A percentile compares a stretch with the other conserved stretches of the same genome.
Conservation (phyloP, 1,140 invertebrate genomes). For the Drosophila kepulauana region DNA sequence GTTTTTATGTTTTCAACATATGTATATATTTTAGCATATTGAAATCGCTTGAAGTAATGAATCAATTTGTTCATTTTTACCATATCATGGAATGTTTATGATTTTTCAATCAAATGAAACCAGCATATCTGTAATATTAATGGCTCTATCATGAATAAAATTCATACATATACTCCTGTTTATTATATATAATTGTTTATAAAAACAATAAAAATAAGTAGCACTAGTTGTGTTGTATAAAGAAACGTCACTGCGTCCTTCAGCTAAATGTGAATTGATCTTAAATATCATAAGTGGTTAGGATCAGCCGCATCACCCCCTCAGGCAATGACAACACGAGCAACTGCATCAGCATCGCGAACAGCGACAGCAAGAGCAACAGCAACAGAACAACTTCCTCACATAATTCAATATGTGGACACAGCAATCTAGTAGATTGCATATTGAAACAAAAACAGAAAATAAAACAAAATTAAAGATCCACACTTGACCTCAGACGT, state of each 20-base stretch:
- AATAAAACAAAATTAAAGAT: slow-evolving; percentile 54
- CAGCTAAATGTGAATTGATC: background rate
- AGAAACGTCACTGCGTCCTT: background rate
- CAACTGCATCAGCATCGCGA: background rate
- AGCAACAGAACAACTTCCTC: slow-evolving; percentile 43
- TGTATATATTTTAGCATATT: too few relatives aligned
- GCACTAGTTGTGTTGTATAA: too few relatives aligned
- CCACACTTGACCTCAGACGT: slow-evolving; percentile 75
- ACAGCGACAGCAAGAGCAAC: slow-evolving; percentile 10
- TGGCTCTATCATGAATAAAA: too few relatives aligned
- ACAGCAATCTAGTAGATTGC: slow-evolving; percentile 34
- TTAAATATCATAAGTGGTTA: slow-evolving; percentile 11
- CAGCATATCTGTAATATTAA: too few relatives aligned
- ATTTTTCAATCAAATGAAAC: too few relatives aligned
- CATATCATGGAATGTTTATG: too few relatives aligned
- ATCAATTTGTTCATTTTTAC: too few relatives aligned
- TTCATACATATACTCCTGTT: too few relatives aligned
- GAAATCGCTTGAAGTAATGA: too few relatives aligned
- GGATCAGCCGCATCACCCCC: slow-evolving; percentile 16
- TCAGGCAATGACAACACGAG: slow-evolving; percentile 42
- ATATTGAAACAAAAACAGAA: slow-evolving; percentile 43
- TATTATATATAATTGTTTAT: too few relatives aligned
- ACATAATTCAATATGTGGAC: slow-evolving; percentile 58
- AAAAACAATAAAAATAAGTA: too few relatives aligned
- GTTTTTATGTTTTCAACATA: too few relatives aligned